Evolutionary conservation across 2,113 vertebrate genomes (phyloP).

Genomic region (Origma solitaria): DNA sequence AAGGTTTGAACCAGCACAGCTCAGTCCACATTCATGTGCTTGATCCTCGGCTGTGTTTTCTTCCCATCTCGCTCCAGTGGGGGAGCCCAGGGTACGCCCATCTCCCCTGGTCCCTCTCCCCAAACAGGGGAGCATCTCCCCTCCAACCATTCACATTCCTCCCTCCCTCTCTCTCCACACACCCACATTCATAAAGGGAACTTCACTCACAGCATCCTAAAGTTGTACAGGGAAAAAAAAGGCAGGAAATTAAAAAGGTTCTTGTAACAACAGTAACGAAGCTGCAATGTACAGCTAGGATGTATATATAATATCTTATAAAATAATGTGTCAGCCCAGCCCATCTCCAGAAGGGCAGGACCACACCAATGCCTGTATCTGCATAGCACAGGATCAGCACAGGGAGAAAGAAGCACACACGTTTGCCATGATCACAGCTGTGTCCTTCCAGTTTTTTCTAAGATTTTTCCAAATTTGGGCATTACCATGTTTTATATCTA

Average conservation of each 20-base stretch:
- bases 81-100: accelerated
- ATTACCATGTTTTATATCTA: not conserved
- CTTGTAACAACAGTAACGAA: not conserved
- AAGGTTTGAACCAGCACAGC: not conserved
- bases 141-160: accelerated
- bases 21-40: accelerated
- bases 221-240: not conserved
- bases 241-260: constrained; percentile 19
- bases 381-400: accelerated
- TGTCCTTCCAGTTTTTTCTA: not conserved
- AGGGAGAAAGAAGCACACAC: not conserved
- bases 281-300: not conserved
- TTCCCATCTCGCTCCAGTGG: not conserved
- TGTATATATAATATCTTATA: not conserved
- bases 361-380: accelerated
- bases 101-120: not conserved
- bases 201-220: not conserved
- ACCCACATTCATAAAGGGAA: not conserved
- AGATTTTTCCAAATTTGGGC: not conserved
- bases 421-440: accelerated
- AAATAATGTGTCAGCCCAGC: not conserved
- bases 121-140: not conserved
- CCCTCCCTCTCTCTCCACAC: not conserved
- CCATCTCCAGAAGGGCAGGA: not conserved
- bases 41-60: not conserved